Conservation (phyloP, 2,888 invertebrate species). For the Anthophora plumipes region DNA sequence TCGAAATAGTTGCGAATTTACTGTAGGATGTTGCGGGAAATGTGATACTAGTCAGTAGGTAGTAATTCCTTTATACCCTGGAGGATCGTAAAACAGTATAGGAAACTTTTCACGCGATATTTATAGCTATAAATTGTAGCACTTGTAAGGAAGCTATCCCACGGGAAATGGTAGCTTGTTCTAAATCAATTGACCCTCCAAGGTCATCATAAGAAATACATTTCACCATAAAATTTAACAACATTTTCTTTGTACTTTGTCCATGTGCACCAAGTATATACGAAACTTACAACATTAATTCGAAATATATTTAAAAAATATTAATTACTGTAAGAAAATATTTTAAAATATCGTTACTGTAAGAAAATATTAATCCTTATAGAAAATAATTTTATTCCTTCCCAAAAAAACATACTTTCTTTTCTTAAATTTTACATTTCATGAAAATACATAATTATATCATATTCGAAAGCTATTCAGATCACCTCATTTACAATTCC, state of each 20-base stretch:
- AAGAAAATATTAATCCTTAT: too few relatives aligned
- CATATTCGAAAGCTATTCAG: too few relatives aligned
- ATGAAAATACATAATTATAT: too few relatives aligned
- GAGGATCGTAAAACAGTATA: constrained; percentile 3
- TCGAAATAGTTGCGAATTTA: background rate
- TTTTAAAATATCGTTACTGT: too few relatives aligned
- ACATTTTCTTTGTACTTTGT: background rate
- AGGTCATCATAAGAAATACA: too few relatives aligned
- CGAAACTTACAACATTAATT: background rate
- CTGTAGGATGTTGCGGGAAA: background rate
- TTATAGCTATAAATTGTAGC: background rate
- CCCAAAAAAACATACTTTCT: background rate
- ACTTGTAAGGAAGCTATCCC: background rate
- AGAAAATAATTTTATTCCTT: too few relatives aligned
- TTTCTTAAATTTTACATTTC: too few relatives aligned
- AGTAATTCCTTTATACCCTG: background rate
- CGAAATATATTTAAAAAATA: too few relatives aligned
- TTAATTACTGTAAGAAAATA: too few relatives aligned
- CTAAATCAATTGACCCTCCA: background rate
- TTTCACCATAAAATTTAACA: background rate
- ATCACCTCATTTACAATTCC: too few relatives aligned
- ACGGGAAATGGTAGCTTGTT: background rate
- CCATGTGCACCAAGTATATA: background rate
- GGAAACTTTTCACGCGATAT: background rate
- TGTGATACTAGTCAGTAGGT: background rate